Evolutionary conservation across 2,113 vertebrate species (phyloP).

Genomic region (Sinocyclocheilus grahami): DNA sequence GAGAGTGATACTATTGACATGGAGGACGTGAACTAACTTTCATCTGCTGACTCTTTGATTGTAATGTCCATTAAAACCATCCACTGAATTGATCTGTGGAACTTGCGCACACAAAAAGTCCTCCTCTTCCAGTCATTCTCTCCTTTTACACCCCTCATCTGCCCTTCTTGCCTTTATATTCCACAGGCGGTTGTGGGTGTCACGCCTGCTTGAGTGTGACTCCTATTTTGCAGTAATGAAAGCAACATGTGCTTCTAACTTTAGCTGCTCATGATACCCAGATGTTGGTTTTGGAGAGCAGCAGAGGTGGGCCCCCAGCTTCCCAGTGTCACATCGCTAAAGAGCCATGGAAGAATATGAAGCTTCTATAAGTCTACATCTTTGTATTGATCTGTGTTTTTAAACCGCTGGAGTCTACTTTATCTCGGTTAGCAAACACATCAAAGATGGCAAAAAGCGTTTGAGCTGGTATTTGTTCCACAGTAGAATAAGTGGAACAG

Average conservation of each 20-base stretch:
- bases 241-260: constrained; percentile 72
- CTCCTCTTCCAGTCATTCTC: constrained; percentile 41
- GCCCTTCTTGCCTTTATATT: constrained; percentile 49
- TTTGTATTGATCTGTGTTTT: constrained; percentile 38
- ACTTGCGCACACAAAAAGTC: not conserved
- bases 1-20: not conserved
- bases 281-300: constrained; percentile 70
- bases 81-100: not conserved
- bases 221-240: constrained; percentile 69
- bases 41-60: not conserved
- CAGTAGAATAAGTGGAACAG: not conserved
- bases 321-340: constrained; percentile 64
- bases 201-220: constrained; percentile 62
- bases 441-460: not conserved
- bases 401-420: not conserved
- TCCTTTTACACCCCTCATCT: constrained; percentile 43
- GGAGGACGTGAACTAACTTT: not conserved
- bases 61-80: not conserved
- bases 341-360: constrained; percentile 66
- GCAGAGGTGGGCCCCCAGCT: constrained; percentile 49
- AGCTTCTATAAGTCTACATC: constrained; percentile 51
- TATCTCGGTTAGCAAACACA: constrained; percentile 28
- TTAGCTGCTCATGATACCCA: constrained; percentile 69
- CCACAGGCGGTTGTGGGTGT: constrained; percentile 59
- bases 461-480: not conserved